Evolutionary conservation across 2,888 invertebrate genomes (phyloP).

Genomic region (Nemapogon koenigi): DNA sequence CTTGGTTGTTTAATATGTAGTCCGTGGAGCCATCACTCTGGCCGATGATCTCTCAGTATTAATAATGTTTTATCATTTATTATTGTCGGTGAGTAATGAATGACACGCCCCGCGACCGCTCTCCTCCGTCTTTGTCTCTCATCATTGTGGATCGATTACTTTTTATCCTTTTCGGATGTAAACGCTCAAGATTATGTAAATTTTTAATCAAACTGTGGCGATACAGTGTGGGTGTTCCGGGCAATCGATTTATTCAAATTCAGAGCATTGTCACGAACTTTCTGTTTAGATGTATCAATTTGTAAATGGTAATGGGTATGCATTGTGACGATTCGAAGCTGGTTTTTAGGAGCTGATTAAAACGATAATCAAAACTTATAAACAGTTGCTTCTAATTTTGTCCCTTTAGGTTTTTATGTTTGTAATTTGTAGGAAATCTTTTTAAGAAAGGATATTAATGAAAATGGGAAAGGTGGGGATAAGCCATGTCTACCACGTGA

Average conservation of each 20-base stretch:
- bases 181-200: constrained; percentile 32
- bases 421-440: no score
- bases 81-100: constrained; percentile 60
- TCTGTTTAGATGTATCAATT: constrained; percentile 13
- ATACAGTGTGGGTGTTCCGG: constrained; percentile 11
- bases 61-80: constrained; percentile 67
- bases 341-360: no score
- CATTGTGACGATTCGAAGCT: no score
- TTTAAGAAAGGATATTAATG: constrained; percentile 3
- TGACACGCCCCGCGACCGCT: constrained; percentile 52
- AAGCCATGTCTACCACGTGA: constrained; percentile 30
- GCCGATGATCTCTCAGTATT: constrained; percentile 49
- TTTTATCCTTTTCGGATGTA: constrained; percentile 27
- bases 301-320: constrained; percentile 15
- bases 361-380: no score
- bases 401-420: no score
- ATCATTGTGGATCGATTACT: constrained; percentile 26
- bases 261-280: constrained; percentile 1
- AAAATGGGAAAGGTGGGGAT: constrained; percentile 13
- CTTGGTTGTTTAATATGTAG: constrained; percentile 44
- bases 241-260: constrained; percentile 4
- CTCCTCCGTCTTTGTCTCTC: constrained; percentile 56
- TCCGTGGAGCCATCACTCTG: constrained; percentile 39
- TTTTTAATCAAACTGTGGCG: constrained; percentile 19
- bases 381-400: no score